Conservation (phyloP, 2,113 vertebrate genomes). For the Chaetura pelagica region DNA sequence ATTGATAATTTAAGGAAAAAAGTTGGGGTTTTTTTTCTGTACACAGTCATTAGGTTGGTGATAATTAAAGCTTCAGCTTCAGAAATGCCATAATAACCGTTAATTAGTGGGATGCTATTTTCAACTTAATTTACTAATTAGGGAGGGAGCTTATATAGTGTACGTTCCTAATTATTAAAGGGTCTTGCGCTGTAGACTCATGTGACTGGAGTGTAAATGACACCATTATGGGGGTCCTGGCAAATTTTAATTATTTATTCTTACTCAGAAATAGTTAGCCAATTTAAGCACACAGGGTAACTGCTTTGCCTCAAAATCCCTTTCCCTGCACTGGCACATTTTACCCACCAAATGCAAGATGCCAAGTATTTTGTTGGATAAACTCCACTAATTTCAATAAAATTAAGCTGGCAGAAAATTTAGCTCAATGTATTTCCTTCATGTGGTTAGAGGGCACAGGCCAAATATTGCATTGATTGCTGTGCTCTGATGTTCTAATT, state of each 20-base stretch:
- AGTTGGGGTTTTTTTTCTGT: constrained; percentile 63
- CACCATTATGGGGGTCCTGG: constrained; percentile 85
- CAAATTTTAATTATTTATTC: constrained; percentile 75
- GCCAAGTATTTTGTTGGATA: constrained; percentile 51
- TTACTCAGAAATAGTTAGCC: constrained; percentile 70
- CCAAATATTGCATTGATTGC: constrained; percentile 39
- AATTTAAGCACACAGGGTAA: constrained; percentile 35
- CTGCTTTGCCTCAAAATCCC: constrained; percentile 5
- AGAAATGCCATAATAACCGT: constrained; percentile 99
- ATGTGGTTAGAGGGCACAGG: constrained; percentile 33
- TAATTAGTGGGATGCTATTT: constrained; percentile 99
- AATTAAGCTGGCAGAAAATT: constrained; percentile 55
- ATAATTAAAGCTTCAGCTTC: constrained; percentile 98
- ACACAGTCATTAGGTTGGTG: constrained; percentile 89
- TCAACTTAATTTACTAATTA: constrained; percentile 99
- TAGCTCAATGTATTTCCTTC: constrained; percentile 48
- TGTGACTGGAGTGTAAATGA: constrained; percentile 94
- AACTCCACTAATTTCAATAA: constrained; percentile 67
- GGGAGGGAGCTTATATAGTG: constrained; percentile 88
- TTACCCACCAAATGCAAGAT: constrained; percentile 18
- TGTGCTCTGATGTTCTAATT: constrained; percentile 49
- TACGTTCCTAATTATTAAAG: constrained; percentile 93
- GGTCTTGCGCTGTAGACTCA: constrained; percentile 85
- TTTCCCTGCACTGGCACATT: constrained; percentile 24
- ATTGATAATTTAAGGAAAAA: constrained; percentile 86